These are phyloP conservation scores for Pogonomyrmex barbatus DNA, from an alignment of 1,140 invertebrate species.

Conservation along the genomic window DNA sequence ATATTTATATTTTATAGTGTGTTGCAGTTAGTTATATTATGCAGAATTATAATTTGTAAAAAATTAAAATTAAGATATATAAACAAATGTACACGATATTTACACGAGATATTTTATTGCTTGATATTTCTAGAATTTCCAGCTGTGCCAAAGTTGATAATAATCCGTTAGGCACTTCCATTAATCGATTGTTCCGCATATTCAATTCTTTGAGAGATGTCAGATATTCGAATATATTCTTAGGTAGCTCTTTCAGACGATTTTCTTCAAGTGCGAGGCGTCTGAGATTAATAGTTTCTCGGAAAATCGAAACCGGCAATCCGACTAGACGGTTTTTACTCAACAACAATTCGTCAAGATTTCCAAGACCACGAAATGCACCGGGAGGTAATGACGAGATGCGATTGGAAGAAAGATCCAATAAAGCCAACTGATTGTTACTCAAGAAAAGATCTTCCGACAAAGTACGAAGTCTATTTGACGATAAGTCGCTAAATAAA, in stretches of 20 bases:
- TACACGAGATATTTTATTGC: constrained; percentile 86
- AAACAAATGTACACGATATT: constrained; percentile 36
- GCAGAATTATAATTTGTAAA: neutral
- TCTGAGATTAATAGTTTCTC: constrained; percentile 88
- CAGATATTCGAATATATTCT: constrained; percentile 86
- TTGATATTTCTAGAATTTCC: constrained; percentile 81
- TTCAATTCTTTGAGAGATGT: constrained; percentile 87
- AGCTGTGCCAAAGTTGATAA: constrained; percentile 86
- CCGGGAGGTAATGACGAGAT: constrained; percentile 80
- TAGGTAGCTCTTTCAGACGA: constrained; percentile 87
- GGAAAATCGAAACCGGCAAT: constrained; percentile 87
- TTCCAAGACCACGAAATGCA: constrained; percentile 82
- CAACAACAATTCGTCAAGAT: constrained; percentile 86
- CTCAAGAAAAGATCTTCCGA: constrained; percentile 84
- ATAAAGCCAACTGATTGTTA: constrained; percentile 80
- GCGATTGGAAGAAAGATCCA: constrained; percentile 86
- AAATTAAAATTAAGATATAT: neutral
- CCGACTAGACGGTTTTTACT: constrained; percentile 83
- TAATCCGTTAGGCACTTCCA: constrained; percentile 86
- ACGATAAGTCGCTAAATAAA: constrained; percentile 89
- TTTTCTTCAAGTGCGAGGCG: constrained; percentile 91
- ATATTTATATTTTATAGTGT: neutral
- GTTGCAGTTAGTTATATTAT: neutral
- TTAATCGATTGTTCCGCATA: constrained; percentile 88
- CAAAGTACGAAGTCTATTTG: constrained; percentile 89